Evolutionary conservation across 2,888 invertebrate genomes (phyloP).

Genomic region (Nymphalis urticae): DNA sequence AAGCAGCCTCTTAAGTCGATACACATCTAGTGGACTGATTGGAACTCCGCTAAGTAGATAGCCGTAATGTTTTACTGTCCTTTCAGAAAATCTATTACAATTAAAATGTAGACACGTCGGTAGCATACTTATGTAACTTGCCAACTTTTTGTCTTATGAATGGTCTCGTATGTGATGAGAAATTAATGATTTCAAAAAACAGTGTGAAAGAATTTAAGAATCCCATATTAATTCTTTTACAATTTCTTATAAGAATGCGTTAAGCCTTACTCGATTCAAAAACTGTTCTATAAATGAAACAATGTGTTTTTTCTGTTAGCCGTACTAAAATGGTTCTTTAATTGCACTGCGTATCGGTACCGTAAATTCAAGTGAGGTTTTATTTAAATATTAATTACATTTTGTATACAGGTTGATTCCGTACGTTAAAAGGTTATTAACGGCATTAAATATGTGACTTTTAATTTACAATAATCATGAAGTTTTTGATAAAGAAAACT

Average conservation of each 20-base stretch:
- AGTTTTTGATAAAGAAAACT: slow-evolving; percentile 1
- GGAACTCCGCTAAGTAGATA: slow-evolving; percentile 59
- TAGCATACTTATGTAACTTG: slow-evolving; percentile 14
- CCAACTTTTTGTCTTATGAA: slow-evolving; percentile 12
- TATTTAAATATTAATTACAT: slow-evolving; percentile 64
- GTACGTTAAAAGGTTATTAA: neutral
- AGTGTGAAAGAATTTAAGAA: slow-evolving; percentile 10
- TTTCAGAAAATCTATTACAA: slow-evolving; percentile 62
- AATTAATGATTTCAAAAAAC: slow-evolving; percentile 6
- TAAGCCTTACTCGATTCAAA: slow-evolving; percentile 4
- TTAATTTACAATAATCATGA: neutral
- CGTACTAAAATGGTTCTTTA: slow-evolving; percentile 50
- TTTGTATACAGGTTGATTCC: slow-evolving; percentile 25
- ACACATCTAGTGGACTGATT: slow-evolving; percentile 78
- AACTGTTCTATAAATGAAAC: slow-evolving; percentile 3
- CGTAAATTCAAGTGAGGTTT: slow-evolving; percentile 62
- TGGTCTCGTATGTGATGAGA: neutral
- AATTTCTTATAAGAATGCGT: slow-evolving; percentile 15
- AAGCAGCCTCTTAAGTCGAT: slow-evolving; percentile 76
- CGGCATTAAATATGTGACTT: neutral
- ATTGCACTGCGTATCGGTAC: slow-evolving; percentile 62
- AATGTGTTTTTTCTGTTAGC: slow-evolving; percentile 35
- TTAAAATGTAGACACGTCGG: slow-evolving; percentile 46
- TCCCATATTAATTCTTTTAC: slow-evolving; percentile 6
- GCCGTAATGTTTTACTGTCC: slow-evolving; percentile 42